phyloP scores from a whole-genome alignment of 2,888 invertebrate species.

The Thera britannica region DNA sequence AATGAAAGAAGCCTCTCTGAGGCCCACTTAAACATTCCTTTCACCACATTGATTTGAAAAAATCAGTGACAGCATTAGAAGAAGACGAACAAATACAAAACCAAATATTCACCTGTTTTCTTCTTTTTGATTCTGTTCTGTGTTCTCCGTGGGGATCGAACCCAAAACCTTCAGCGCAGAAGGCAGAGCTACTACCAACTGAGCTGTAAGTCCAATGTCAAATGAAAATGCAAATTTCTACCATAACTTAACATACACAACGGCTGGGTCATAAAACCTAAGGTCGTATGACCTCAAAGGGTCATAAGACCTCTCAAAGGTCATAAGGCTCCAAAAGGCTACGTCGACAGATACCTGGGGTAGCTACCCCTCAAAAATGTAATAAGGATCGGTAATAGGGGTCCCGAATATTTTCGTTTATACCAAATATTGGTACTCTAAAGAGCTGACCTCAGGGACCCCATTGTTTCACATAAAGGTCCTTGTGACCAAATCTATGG shows the following conservation, averaged over 20 bases:
- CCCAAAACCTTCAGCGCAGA: too few species aligned
- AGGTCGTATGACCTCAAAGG: slow-evolving; percentile 1
- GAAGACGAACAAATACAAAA: too few species aligned
- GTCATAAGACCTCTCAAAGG: slow-evolving; percentile 7
- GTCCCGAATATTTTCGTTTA: slow-evolving; percentile 50
- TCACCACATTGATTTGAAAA: too few species aligned
- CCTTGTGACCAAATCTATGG: slow-evolving; percentile 55
- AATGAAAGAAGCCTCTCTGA: too few species aligned
- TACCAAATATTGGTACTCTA: slow-evolving; percentile 58
- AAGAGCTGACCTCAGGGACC: slow-evolving; percentile 57
- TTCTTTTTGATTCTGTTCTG: too few species aligned
- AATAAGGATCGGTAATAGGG: slow-evolving; percentile 38
- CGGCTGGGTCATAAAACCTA: neutral
- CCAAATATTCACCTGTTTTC: too few species aligned
- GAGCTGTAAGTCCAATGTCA: too few species aligned
- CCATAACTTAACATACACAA: neutral
- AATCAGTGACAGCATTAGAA: too few species aligned
- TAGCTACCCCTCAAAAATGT: slow-evolving; percentile 28
- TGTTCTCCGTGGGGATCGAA: too few species aligned
- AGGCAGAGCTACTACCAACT: too few species aligned
- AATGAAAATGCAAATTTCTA: too few species aligned
- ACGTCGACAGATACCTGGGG: slow-evolving; percentile 23
- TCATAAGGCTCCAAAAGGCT: slow-evolving; percentile 13
- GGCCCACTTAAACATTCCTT: too few species aligned
- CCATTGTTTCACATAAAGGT: slow-evolving; percentile 65